Conservation (phyloP, 2,888 invertebrate species). For the Globia sparganii region DNA sequence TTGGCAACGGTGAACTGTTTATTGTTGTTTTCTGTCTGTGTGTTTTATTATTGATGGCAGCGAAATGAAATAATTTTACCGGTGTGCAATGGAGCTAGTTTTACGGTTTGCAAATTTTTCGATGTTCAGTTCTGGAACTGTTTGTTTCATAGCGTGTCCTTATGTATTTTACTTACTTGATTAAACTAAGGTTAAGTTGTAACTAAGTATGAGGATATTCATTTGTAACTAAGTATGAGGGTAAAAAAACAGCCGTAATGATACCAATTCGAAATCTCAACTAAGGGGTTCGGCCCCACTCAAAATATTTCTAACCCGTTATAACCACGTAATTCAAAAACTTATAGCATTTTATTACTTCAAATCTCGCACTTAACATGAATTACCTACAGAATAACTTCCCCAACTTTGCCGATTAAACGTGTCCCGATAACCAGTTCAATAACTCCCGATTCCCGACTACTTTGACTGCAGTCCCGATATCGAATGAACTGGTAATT, state of each 20-base stretch:
- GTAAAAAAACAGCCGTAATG: neutral
- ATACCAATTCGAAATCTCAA: neutral
- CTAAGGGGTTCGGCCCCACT: neutral
- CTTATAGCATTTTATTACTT: constrained; percentile 47
- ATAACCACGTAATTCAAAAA: constrained; percentile 44
- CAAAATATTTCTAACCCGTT: constrained; percentile 5
- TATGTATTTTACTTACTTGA: neutral
- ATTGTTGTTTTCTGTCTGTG: constrained; percentile 46
- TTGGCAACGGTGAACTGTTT: constrained; percentile 52
- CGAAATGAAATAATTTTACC: constrained; percentile 42
- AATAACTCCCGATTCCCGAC: constrained; percentile 35
- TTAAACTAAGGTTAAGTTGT: neutral
- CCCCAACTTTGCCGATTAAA: constrained; percentile 63
- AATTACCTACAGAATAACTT: constrained; percentile 48
- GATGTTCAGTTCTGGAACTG: neutral
- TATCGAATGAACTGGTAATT: constrained; percentile 33
- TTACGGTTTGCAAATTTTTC: neutral
- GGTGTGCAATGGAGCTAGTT: constrained; percentile 18
- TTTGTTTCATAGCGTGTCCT: neutral
- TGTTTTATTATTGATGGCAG: constrained; percentile 53
- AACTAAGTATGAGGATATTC: neutral
- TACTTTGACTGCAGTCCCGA: constrained; percentile 33
- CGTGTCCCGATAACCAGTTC: constrained; percentile 61
- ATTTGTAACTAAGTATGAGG: too few species aligned
- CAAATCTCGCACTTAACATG: constrained; percentile 35